phyloP scores from a whole-genome alignment of 2,113 vertebrate genomes.

The Cepphus grylle region DNA sequence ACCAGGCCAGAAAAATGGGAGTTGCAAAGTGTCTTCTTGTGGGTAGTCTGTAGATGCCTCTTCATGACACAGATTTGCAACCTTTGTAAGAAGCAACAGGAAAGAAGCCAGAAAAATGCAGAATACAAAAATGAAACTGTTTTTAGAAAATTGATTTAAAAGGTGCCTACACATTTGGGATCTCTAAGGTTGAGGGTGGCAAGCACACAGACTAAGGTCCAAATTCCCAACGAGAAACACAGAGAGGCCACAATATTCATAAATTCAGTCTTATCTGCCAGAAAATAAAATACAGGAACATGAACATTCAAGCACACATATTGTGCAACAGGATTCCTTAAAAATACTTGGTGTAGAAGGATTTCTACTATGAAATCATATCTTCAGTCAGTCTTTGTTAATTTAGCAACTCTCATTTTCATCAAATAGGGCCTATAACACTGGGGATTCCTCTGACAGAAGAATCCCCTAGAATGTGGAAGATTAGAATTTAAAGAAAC shows the following conservation, averaged over 20 bases:
- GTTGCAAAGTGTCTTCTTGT: neutral
- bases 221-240: neutral
- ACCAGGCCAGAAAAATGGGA: neutral
- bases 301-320: neutral
- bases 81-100: neutral
- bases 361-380: neutral
- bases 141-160: neutral
- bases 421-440: neutral
- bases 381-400: neutral
- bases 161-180: neutral
- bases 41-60: neutral
- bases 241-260: neutral
- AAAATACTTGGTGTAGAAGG: neutral
- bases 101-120: neutral
- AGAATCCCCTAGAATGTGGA: neutral
- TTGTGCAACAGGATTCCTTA: neutral
- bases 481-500: neutral
- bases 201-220: neutral
- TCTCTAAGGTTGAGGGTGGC: neutral
- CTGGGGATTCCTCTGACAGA: neutral
- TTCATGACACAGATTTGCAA: neutral
- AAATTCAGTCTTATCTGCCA: neutral
- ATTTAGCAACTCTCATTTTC: neutral
- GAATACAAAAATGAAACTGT: neutral
- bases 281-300: neutral